Evolutionary conservation across 2,888 invertebrate species (phyloP).

Genomic region (Aphidoletes aphidimyza): DNA sequence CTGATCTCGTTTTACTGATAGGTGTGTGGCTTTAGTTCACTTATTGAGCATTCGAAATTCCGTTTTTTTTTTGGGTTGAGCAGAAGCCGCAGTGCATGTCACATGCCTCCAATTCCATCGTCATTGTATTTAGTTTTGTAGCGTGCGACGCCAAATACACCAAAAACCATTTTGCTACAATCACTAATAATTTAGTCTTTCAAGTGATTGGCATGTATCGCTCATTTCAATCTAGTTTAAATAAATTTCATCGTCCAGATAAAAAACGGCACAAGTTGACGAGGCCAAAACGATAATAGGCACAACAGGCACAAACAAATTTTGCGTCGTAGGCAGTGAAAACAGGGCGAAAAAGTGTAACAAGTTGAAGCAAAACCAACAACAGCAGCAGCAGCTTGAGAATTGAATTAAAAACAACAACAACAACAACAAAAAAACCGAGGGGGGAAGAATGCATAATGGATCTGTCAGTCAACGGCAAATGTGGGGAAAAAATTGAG

Average conservation of each 20-base stretch:
- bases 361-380: no score
- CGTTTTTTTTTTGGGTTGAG: no score
- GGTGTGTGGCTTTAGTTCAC: background rate
- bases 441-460: background rate
- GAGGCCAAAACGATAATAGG: no score
- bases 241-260: background rate
- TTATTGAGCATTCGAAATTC: background rate
- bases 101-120: no score
- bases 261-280: background rate
- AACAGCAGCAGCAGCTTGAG: no score
- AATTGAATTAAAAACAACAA: background rate
- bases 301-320: background rate
- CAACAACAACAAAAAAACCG: background rate
- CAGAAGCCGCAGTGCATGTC: background rate
- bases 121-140: no score
- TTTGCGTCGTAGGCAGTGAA: background rate
- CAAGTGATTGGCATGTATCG: conserved; percentile 51
- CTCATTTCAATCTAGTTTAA: conserved; percentile 44
- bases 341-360: no score
- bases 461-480: conserved; percentile 36
- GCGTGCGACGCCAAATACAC: background rate
- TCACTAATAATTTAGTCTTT: conserved; percentile 51
- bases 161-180: conserved; percentile 24
- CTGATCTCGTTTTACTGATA: conserved; percentile 35
- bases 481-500: conserved; percentile 18